A percentile compares a stretch with the other conserved stretches of the same genome.
Evolutionary conservation across 2,888 invertebrate species (phyloP).

Genomic region (Pyrgus malvae): DNA sequence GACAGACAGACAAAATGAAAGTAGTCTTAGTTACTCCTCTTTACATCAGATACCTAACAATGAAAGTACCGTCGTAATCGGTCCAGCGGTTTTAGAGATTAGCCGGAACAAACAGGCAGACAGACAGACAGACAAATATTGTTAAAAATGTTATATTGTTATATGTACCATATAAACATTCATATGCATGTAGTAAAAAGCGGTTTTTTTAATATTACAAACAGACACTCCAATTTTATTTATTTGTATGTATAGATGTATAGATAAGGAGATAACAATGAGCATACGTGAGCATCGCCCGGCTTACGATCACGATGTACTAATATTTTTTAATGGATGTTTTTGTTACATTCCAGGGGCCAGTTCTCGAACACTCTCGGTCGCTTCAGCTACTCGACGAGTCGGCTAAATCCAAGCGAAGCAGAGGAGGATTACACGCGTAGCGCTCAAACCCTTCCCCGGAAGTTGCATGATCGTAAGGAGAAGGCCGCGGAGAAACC

Average conservation of each 20-base stretch:
- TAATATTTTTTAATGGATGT: slow-evolving; percentile 48
- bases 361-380: slow-evolving; percentile 89
- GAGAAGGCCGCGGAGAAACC: slow-evolving; percentile 71
- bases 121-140: too few species aligned
- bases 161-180: too few species aligned
- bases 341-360: slow-evolving; percentile 80
- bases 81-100: too few species aligned
- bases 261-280: slow-evolving; percentile 58
- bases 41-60: too few species aligned
- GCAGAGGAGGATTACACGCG: slow-evolving; percentile 78
- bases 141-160: too few species aligned
- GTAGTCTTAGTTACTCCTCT: too few species aligned
- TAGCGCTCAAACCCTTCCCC: slow-evolving; percentile 89
- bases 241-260: slow-evolving; percentile 71
- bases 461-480: slow-evolving; percentile 81
- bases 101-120: too few species aligned
- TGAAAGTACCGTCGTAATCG: too few species aligned
- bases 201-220: slow-evolving; percentile 64
- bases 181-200: too few species aligned
- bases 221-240: slow-evolving; percentile 62
- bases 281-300: slow-evolving; percentile 60
- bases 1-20: too few species aligned
- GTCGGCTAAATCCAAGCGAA: slow-evolving; percentile 83
- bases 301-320: slow-evolving; percentile 48
- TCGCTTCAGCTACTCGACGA: slow-evolving; percentile 91